These are phyloP conservation scores for Atethmia centrago DNA, from an alignment of 2,888 invertebrate genomes.

Conservation along the genomic window DNA sequence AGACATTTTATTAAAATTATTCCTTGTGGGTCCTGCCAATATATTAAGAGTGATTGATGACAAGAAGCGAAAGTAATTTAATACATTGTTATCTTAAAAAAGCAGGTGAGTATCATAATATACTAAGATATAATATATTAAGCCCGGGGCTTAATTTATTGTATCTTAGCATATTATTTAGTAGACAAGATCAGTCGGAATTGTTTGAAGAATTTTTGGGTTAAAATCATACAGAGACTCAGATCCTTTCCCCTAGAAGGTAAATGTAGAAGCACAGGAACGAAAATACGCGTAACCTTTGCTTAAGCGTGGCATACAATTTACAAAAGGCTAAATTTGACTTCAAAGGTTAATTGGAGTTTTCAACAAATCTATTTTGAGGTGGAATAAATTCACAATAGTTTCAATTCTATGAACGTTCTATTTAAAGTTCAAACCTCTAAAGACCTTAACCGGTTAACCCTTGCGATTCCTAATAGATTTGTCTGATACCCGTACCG, in stretches of 20 bases:
- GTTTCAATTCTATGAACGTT: constrained; percentile 10
- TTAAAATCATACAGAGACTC: not conserved
- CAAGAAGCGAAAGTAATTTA: constrained; percentile 50
- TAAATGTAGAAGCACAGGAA: too few relatives aligned
- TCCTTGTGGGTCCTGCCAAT: constrained; percentile 41
- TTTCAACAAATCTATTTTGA: constrained; percentile 26
- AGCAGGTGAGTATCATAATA: constrained; percentile 47
- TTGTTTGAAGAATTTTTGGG: not conserved
- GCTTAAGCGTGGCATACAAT: not conserved
- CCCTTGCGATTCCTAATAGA: constrained; percentile 72
- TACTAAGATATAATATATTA: too few relatives aligned
- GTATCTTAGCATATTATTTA: constrained; percentile 9
- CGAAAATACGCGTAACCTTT: not conserved
- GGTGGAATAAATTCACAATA: constrained; percentile 21
- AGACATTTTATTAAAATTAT: constrained; percentile 40
- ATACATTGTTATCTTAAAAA: constrained; percentile 54
- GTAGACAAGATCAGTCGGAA: not conserved
- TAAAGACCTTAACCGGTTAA: constrained; percentile 44
- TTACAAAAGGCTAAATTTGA: constrained; percentile 9
- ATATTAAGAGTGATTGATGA: constrained; percentile 65
- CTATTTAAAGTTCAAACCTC: constrained; percentile 54
- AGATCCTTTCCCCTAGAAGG: not conserved
- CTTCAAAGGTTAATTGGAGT: constrained; percentile 5
- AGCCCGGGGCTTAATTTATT: constrained; percentile 43
- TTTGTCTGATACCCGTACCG: constrained; percentile 70